Evolutionary conservation across 1,140 invertebrate genomes (phyloP), one percentile per base, ranked within the genome.

Genomic region (Camponotus vicinus): DNA sequence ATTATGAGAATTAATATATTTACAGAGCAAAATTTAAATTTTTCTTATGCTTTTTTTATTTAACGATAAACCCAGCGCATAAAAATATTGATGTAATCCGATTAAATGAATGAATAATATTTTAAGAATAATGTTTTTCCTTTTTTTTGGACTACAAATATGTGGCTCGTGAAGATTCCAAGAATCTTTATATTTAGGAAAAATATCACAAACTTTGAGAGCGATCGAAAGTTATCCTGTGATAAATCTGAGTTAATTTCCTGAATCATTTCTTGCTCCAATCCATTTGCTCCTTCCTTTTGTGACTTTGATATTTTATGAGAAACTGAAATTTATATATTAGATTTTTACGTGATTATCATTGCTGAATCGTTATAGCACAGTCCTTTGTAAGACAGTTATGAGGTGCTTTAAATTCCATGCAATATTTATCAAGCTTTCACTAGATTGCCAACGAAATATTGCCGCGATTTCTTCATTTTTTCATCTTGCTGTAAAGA

Each of bases 311-410:
- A 78, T 45, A 45, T 34, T 55, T 27, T n/a, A 37, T 73, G 61
- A 13, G 18, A n/a, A 18, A 49, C 37, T 18, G 9, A 76, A 86
- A 88, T 88, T 82, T 86, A 86, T 86, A 52, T 13, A 18, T 61
- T 27, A 0, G 27, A 27, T 27, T 27, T 27, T 52, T 40, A 27
- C 13, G 6, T 42, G 59, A 79, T 75, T 86, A 63, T 66, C 45
- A 59, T 69, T 21, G 37, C 37, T 70, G 45, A 34, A 49, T 49
- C 13, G n/a, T 13, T 52, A 52, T 27, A 45, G 7, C 18, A 11
- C 45, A 34, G 11, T 85, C 67, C 49, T 61, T 79, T 69, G 45
- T 86, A 13, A 71, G 13, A 21, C 21, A 49, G 32, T 64, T 57
- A 5, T 21, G 18, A 82, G 13, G 49, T 27, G 21, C 63, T 40